Evolutionary conservation across 2,113 vertebrate genomes (phyloP).

Genomic region (Lepus americanus): DNA sequence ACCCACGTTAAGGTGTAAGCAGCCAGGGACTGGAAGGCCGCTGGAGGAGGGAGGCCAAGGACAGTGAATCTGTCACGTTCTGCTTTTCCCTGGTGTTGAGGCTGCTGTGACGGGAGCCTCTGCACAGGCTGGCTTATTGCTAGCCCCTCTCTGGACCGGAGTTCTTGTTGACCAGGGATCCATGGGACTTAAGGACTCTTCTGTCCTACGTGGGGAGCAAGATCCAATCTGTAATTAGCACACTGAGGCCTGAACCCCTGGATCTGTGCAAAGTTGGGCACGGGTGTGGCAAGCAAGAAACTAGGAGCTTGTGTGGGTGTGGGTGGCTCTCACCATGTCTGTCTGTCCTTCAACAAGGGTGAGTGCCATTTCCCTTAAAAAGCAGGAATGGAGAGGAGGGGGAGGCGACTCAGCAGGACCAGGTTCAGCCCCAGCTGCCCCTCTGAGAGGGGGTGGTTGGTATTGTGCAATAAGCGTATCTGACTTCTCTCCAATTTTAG

Average conservation of each 20-base stretch:
- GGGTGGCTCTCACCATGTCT: background rate
- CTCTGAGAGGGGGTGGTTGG: background rate
- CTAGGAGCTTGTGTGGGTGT: background rate
- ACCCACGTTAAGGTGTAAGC: background rate
- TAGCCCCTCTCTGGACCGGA: background rate
- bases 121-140: background rate
- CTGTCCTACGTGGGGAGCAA: background rate
- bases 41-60: background rate
- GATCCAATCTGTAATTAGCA: background rate
- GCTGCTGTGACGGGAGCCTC: background rate
- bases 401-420: background rate
- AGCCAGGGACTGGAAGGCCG: fast-evolving
- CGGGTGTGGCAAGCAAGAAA: background rate
- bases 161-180: background rate
- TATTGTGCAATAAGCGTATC: background rate
- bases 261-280: background rate
- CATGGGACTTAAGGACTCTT: background rate
- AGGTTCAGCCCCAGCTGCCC: background rate
- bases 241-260: background rate
- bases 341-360: background rate
- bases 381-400: background rate
- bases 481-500: background rate
- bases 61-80: background rate
- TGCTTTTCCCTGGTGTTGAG: background rate
- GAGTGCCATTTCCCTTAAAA: background rate